Evolutionary conservation across 2,797 vertebrate genomes (phyloP).

Genomic region (Pseudochirops cupreus): DNA sequence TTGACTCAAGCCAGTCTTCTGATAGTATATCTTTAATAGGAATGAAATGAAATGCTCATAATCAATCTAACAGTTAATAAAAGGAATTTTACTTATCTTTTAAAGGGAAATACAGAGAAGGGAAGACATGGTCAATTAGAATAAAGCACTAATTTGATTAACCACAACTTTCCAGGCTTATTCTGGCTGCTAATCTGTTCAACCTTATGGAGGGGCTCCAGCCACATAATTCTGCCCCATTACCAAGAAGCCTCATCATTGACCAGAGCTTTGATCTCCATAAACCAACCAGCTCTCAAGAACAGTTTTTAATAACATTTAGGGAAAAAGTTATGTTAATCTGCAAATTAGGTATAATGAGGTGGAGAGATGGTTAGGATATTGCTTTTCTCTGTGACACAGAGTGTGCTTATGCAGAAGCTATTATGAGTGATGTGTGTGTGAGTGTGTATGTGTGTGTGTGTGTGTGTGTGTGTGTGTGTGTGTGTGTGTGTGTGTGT

Average conservation of each 20-base stretch:
- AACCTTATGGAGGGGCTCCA: neutral
- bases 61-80: neutral
- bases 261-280: neutral
- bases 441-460: neutral
- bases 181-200: neutral
- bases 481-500: neutral
- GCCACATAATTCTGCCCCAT: neutral
- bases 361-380: neutral
- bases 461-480: neutral
- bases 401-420: neutral
- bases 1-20: neutral
- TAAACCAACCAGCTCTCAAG: too few species aligned
- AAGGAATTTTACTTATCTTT: neutral
- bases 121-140: neutral
- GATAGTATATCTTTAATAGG: neutral
- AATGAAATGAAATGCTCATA: neutral
- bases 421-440: neutral
- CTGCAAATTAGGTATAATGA: neutral
- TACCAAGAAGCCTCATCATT: neutral
- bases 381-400: neutral
- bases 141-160: neutral
- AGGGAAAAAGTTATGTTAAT: neutral
- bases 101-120: too few species aligned
- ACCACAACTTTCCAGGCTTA: neutral
- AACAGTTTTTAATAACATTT: neutral